Conservation (phyloP, 2,888 invertebrate genomes). For the Lasioglossum zephyrum region DNA sequence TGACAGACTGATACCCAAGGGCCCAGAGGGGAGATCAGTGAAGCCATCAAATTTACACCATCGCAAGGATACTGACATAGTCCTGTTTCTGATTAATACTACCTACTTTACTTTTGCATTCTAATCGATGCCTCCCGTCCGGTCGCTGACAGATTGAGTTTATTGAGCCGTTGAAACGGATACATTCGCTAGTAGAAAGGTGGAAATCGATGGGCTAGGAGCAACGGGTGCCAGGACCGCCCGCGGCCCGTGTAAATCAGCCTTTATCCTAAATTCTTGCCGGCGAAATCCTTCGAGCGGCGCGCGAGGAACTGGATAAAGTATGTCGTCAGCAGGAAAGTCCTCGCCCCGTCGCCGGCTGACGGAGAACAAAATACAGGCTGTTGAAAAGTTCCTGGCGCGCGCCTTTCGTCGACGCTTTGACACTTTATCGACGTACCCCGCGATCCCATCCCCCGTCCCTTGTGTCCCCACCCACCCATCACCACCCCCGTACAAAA, state of each 20-base stretch:
- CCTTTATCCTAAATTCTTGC: constrained; percentile 54
- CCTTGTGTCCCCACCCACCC: neutral
- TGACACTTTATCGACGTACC: constrained; percentile 68
- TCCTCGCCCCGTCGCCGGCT: constrained; percentile 35
- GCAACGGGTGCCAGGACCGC: neutral
- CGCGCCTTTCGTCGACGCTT: constrained; percentile 58
- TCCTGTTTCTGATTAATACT: neutral
- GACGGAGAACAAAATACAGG: constrained; percentile 70
- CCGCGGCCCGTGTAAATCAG: constrained; percentile 56
- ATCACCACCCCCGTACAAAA: neutral
- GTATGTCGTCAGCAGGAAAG: constrained; percentile 65
- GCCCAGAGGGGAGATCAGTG: no score
- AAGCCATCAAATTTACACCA: neutral
- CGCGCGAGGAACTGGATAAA: constrained; percentile 51
- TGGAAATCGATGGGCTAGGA: constrained; percentile 38
- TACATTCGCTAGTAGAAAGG: constrained; percentile 20
- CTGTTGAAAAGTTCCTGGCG: constrained; percentile 68
- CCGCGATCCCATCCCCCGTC: neutral
- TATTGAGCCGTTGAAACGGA: constrained; percentile 38
- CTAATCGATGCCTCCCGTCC: constrained; percentile 36
- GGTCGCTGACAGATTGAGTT: constrained; percentile 35
- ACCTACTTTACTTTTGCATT: constrained; percentile 30
- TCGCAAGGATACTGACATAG: neutral
- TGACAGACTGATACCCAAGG: no score
- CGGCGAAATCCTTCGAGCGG: constrained; percentile 58